Evolutionary conservation across 1,140 invertebrate genomes (phyloP).

Genomic region (Chymomyza costata): DNA sequence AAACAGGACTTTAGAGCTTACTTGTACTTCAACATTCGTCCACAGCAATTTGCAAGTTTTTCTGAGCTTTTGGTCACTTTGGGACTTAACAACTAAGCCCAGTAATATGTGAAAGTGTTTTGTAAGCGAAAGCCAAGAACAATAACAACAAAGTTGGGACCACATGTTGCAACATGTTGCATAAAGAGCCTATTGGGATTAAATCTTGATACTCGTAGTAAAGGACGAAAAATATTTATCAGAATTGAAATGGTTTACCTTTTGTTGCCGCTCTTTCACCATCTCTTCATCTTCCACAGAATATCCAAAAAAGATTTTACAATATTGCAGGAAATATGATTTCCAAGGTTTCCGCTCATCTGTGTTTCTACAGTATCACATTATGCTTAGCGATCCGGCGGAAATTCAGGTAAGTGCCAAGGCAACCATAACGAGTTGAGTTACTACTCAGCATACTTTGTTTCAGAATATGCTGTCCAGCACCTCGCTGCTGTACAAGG

Average conservation of each 20-base stretch:
- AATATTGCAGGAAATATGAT: conserved; percentile 71
- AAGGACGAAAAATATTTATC: neutral
- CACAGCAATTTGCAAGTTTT: conserved; percentile 2
- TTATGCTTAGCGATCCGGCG: conserved; percentile 68
- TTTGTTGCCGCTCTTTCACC: neutral
- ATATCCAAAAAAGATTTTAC: conserved; percentile 66
- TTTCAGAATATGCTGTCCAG: conserved; percentile 60
- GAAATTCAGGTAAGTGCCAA: conserved; percentile 61
- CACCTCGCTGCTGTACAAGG: conserved; percentile 62
- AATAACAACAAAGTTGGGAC: neutral
- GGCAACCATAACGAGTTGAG: neutral
- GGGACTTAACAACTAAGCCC: neutral
- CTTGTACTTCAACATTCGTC: neutral
- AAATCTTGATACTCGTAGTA: conserved; percentile 19
- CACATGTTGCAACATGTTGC: too few species aligned
- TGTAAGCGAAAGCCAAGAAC: neutral
- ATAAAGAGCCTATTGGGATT: too few species aligned
- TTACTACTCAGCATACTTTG: neutral
- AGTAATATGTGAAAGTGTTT: neutral
- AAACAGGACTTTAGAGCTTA: too few species aligned
- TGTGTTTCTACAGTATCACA: conserved; percentile 67
- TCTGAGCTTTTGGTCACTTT: neutral
- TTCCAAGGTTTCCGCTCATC: conserved; percentile 67
- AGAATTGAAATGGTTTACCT: neutral
- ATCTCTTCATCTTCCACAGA: conserved; percentile 24